These are phyloP conservation scores for Myripristis murdjan DNA, from an alignment of 2,797 vertebrate genomes.

Conservation along the genomic window DNA sequence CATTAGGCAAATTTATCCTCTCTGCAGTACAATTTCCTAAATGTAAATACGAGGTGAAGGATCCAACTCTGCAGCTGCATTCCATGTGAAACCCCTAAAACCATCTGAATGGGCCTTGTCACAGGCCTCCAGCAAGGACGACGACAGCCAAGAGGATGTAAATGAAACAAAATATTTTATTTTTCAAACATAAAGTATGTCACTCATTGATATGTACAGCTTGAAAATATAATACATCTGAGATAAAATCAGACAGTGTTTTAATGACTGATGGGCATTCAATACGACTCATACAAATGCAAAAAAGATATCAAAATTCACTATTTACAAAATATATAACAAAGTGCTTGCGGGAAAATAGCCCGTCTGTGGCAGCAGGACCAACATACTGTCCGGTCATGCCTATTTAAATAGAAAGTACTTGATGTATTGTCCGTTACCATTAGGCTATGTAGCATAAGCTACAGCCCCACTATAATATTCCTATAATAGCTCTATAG, in stretches of 20 bases:
- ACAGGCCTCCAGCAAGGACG: neutral
- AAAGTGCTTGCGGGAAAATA: constrained; percentile 83
- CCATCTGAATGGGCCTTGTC: constrained; percentile 61
- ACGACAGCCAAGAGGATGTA: constrained; percentile 5
- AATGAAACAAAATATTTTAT: constrained; percentile 83
- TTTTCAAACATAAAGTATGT: constrained; percentile 73
- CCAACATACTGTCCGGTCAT: constrained; percentile 41
- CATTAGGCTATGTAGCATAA: constrained; percentile 68
- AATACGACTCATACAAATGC: constrained; percentile 50
- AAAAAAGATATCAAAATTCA: constrained; percentile 59
- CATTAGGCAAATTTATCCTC: constrained; percentile 71
- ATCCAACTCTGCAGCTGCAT: constrained; percentile 47
- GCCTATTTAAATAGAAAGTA: constrained; percentile 81
- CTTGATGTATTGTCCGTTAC: constrained; percentile 63
- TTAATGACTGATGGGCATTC: constrained; percentile 16
- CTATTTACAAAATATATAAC: constrained; percentile 76
- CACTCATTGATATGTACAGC: constrained; percentile 79
- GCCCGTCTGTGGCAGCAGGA: constrained; percentile 14
- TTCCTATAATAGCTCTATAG: neutral
- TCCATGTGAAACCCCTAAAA: constrained; percentile 51
- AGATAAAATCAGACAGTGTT: constrained; percentile 50
- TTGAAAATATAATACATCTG: constrained; percentile 70
- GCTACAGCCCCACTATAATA: constrained; percentile 17
- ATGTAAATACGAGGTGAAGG: constrained; percentile 57
- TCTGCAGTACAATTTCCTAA: constrained; percentile 58